Conservation (phyloP, 2,797 vertebrate species). For the Pseudomugil tenellus region DNA sequence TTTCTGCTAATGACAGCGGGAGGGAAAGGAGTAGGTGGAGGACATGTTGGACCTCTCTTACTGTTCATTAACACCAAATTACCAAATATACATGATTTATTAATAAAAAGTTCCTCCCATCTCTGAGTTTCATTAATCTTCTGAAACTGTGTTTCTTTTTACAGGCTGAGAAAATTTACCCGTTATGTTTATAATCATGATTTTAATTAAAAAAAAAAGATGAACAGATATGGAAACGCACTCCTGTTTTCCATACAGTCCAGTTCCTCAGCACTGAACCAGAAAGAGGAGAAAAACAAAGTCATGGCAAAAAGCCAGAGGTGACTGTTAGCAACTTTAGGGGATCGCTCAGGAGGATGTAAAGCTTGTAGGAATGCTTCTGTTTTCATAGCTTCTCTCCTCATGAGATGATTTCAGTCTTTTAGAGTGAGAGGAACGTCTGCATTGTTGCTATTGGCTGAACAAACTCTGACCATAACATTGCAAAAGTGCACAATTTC, state of each 20-base stretch:
- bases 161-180: too few relatives aligned
- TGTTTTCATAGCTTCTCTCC: conserved; percentile 17
- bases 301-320: background rate
- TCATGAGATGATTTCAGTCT: conserved; percentile 7
- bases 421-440: conserved; percentile 16
- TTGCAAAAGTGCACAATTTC: conserved; percentile 29
- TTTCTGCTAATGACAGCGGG: too few relatives aligned
- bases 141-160: too few relatives aligned
- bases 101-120: too few relatives aligned
- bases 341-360: conserved; percentile 7
- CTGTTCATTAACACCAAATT: too few relatives aligned
- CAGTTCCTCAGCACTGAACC: background rate
- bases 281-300: conserved; percentile 12
- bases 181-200: background rate
- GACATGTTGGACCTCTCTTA: too few relatives aligned
- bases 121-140: too few relatives aligned
- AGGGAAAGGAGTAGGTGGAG: too few relatives aligned
- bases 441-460: background rate
- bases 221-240: background rate
- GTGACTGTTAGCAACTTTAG: too few relatives aligned
- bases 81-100: too few relatives aligned
- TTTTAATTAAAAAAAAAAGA: background rate
- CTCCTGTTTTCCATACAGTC: conserved; percentile 15
- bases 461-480: conserved; percentile 46
- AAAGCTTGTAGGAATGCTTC: background rate